Percentiles rank a stretch among this genome's conserved stretches.
These are phyloP conservation scores for Standfussiana lucernea DNA, from an alignment of 2,888 invertebrate species.

Conservation along the genomic window DNA sequence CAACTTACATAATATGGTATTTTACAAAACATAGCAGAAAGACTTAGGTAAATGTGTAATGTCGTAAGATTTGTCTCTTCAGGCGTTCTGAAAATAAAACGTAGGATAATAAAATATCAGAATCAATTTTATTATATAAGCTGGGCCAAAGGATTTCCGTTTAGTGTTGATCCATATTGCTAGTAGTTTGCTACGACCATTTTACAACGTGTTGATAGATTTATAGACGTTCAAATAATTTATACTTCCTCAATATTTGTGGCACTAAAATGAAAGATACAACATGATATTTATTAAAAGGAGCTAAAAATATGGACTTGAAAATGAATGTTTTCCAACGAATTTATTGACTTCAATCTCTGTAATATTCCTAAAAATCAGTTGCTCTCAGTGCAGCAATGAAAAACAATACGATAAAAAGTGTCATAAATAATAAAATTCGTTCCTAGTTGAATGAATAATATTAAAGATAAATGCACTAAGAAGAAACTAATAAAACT, in stretches of 20 bases:
- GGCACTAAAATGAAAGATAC: conserved; percentile 30
- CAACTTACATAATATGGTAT: not conserved
- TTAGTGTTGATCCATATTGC: conserved; percentile 34
- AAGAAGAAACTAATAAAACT: conserved; percentile 36
- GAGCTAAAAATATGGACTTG: conserved; percentile 5
- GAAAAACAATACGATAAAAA: not conserved
- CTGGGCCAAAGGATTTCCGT: conserved; percentile 41
- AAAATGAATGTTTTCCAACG: not conserved
- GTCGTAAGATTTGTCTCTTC: not conserved
- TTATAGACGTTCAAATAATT: conserved; percentile 56
- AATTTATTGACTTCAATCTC: not conserved
- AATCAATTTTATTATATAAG: conserved; percentile 23
- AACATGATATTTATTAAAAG: conserved; percentile 8
- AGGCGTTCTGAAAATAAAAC: conserved; percentile 18
- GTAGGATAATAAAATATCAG: conserved; percentile 18
- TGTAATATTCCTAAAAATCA: not conserved
- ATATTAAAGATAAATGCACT: conserved; percentile 23
- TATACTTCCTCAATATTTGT: conserved; percentile 45
- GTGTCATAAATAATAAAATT: not conserved
- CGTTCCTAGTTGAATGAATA: not conserved
- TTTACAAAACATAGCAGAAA: not conserved
- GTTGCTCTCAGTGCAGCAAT: not conserved
- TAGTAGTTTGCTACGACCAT: conserved; percentile 37
- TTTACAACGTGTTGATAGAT: conserved; percentile 56
- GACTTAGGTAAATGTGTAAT: not conserved